Percentiles rank a stretch among this genome's conserved stretches.
Conservation (phyloP, 2,797 vertebrate species). For the Acanthurus tractus region DNA sequence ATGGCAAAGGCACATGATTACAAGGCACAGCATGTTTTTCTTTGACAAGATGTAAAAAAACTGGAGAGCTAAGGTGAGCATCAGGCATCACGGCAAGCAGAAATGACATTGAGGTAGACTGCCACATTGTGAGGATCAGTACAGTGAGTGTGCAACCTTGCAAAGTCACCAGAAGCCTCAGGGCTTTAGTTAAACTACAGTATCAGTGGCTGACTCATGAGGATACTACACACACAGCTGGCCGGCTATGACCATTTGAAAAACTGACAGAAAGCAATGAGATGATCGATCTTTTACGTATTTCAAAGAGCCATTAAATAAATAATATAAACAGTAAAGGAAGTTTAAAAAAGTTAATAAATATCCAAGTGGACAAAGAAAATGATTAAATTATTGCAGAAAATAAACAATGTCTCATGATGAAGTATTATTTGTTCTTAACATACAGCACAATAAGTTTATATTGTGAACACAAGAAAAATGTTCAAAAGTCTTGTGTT, state of each 20-base stretch:
- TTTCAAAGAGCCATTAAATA: too few species aligned
- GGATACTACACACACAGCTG: conserved; percentile 1
- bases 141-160: conserved; percentile 14
- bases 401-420: neutral
- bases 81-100: neutral
- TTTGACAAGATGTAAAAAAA: neutral
- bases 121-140: conserved; percentile 13
- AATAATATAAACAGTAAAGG: neutral
- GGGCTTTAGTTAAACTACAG: conserved; percentile 19
- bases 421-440: neutral
- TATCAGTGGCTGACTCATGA: neutral
- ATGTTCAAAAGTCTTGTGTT: neutral
- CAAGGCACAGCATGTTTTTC: conserved; percentile 2
- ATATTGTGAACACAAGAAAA: neutral
- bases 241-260: neutral
- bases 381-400: neutral
- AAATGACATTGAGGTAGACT: conserved; percentile 22
- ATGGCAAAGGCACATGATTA: neutral
- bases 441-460: neutral
- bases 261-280: neutral
- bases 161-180: neutral
- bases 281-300: too few species aligned
- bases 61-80: conserved; percentile 1
- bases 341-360: neutral
- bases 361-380: neutral